Evolutionary conservation across 2,797 vertebrate genomes (phyloP), one percentile per base, ranked within the genome.

Genomic region (Esox masquinongy): DNA sequence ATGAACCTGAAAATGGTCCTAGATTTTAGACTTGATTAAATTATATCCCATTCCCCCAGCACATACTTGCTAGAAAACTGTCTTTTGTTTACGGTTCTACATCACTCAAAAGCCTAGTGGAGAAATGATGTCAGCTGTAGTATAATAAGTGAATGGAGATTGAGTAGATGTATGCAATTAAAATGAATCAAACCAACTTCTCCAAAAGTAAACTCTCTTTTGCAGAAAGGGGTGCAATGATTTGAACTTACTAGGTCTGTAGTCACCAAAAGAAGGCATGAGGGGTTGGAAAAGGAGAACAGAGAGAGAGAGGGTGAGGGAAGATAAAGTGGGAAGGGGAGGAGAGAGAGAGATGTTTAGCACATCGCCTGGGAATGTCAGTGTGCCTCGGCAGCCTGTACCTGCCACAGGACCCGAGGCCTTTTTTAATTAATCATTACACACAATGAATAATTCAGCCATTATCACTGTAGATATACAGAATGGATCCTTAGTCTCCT

Each of bases 391-490:
- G 90, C 90, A 92, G 91, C 84, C 89, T 91, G 91, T 93, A 92
- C 91, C 91, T 93, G 92, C 92, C 87, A 92, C 87, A 92, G 87
- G 89, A 93, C 93, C 92, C 11, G 83, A 86, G 90, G 93, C 91
- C 89, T 92, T 90, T 92, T 92, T 94, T 91, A 94, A 94, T 95
- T 93, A 94, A 94, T 94, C 91, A 95, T 93, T 88, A 91, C 88
- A 88, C 80, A 24, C 83, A 88, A 94, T 95, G 92, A 94, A 94
- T 94, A 90, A 95, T 95, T 94, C 88, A 95, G 91, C 87, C 86
- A 91, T 93, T 92, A 93, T 93, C 84, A 83, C 89, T 75, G 78
- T 77, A 86, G 88, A 92, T 91, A 91, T 89, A 93, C 88, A 90
- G 86, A 85, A 86, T 84, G 78, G 83, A 80, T 82, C 85, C 75